Evolutionary conservation across 2,113 vertebrate species (phyloP), one percentile per base, ranked within the genome.

Genomic region (Excalfactoria chinensis): DNA sequence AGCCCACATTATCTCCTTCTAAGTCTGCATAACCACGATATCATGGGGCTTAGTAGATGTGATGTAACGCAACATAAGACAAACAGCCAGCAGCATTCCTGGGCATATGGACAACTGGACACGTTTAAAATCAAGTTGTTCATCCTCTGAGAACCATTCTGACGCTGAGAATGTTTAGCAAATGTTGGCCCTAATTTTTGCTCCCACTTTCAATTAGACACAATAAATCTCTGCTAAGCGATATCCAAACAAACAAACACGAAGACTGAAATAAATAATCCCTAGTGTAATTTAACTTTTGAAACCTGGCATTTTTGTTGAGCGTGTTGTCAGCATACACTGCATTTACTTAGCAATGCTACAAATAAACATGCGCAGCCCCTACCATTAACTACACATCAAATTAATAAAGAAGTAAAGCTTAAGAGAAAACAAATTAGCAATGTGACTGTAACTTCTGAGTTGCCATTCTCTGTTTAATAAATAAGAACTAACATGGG

Each of bases 241-340:
- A 92, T 63, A 93, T 0, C 10, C 67, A 90, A 4, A 13, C 44
- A 94, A 73, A 37, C 46, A 95, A 95, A 95, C 25, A 56, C 4
- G 58, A 84, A 82, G 10, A 53, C 9, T 37, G 37, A 81, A 94
- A 55, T 28, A 88, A 56, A 3, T 8, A 30, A 90, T 84, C 35
- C 49, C 37, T 40, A 76, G 41, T 2, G 1, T 51, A 90, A 92
- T 15, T 30, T n/a, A 46, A 84, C 22, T 84, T 79, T 51, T 46
- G 44, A 92, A 88, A 92, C 44, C n/a, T 49, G n/a, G 11, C n/a
- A 30, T 66, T 92, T 94, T 78, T 84, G 44, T 69, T 78, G 35
- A 86, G 44, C 4, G 0, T 32, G 32, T 70, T 92, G 67, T 32
- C 63, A 76, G 32, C 8, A 35, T 35, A 49, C 7, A 23, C 20